Conservation (phyloP, 2,888 invertebrate species). For the Vanessa cardui region DNA sequence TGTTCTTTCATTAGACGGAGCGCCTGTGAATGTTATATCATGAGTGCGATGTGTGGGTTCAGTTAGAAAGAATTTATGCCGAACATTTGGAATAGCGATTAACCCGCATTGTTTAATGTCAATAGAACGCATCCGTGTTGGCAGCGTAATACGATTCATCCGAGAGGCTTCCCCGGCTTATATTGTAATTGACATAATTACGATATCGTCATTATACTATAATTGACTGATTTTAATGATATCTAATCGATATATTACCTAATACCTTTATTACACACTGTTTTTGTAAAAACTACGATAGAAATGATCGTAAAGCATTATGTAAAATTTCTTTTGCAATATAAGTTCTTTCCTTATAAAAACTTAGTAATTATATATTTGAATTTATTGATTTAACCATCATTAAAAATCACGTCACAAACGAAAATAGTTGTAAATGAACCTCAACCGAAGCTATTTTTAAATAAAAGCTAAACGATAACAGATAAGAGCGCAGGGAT, state of each 20-base stretch:
- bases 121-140: constrained; percentile 64
- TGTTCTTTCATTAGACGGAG: neutral
- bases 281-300: too few species aligned
- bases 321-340: too few species aligned
- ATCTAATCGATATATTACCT: neutral
- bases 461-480: neutral
- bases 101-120: constrained; percentile 64
- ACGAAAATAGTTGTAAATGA: too few species aligned
- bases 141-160: constrained; percentile 42
- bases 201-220: neutral
- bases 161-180: constrained; percentile 13
- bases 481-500: constrained; percentile 27
- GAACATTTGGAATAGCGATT: constrained; percentile 51
- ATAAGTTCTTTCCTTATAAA: too few species aligned
- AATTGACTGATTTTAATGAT: neutral
- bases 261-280: neutral
- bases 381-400: too few species aligned
- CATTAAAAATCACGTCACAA: too few species aligned
- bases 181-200: neutral
- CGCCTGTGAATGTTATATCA: constrained; percentile 15
- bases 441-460: neutral
- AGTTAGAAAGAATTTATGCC: constrained; percentile 27
- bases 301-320: too few species aligned
- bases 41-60: constrained; percentile 15
- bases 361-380: too few species aligned